Percentiles rank a stretch among this genome's conserved stretches.
phyloP scores from a whole-genome alignment of 2,113 vertebrate species.

The Campylomormyrus numenius region DNA sequence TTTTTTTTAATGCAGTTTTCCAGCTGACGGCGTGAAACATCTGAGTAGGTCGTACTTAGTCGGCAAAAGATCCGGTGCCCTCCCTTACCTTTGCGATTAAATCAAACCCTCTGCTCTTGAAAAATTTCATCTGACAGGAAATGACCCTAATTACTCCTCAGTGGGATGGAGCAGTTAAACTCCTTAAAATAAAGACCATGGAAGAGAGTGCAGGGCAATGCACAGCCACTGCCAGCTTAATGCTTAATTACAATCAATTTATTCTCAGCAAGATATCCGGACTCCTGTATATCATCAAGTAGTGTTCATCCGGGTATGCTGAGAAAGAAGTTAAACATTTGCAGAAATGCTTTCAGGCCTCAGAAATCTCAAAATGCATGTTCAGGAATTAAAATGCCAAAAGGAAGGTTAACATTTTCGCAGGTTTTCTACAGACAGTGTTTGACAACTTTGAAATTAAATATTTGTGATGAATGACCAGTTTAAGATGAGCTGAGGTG shows the following conservation, averaged over 20 bases:
- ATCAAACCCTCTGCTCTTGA: conserved; percentile 12
- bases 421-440: no score
- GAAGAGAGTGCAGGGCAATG: not conserved
- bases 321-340: not conserved
- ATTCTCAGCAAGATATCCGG: not conserved
- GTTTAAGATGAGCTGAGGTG: no score
- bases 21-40: conserved; percentile 39
- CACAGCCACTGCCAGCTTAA: not conserved
- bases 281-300: not conserved
- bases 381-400: not conserved
- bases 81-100: conserved; percentile 21
- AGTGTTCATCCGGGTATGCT: not conserved
- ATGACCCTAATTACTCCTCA: conserved; percentile 34
- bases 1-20: conserved; percentile 6
- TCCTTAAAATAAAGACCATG: conserved; percentile 5
- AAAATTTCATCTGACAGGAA: conserved; percentile 40
- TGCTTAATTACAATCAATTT: conserved; percentile 5
- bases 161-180: conserved; percentile 11
- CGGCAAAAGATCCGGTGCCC: not conserved
- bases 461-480: no score
- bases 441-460: no score
- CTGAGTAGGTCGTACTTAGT: conserved; percentile 10
- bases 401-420: no score
- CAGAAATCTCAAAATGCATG: not conserved
- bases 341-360: not conserved